Base-by-base conservation (phyloP, 2,888 invertebrate species). In the Xestia xanthographa region DNA sequence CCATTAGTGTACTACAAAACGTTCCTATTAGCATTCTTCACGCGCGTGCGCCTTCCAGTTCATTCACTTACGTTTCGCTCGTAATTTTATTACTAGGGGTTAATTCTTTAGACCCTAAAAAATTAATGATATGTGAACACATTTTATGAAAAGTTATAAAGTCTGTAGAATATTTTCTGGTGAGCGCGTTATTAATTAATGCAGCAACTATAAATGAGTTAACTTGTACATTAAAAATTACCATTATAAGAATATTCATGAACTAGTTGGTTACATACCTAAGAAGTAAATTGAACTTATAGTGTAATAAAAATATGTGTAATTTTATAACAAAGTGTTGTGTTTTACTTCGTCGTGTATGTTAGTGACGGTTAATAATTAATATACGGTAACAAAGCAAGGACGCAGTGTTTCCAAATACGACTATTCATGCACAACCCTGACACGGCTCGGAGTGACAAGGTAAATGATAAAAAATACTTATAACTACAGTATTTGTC, bases 1-100 rank as follows among this genome's bases (percentile, higher is more conserved):
- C 86, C 90, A 92, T 93, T 92, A 92, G 87, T 88, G 90, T 90
- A 84, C 82, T 83, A 91, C 92, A 91, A 92, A 92, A 90, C 87
- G 89, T 77, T 80, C 82, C 81, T 85, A 85, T 90, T 87, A 88
- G 80, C 88, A 88, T 89, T 89, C 87, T 86, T 83, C 84, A 87
- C 86, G 85, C 86, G 85, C 86, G 80, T 84, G 85, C 85, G 74
- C 79, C 62, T 70, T 68, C 66, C 56, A 53, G 73, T 86, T 79
- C 71, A 86, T 86, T 84, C 71, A 69, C 69, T 74, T 70, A 83
- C 69, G 68, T 86, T 86, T 83, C 72, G 48, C 67, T 63, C 50
- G 60, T 75, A 77, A 53, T 53, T 84, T 74, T 75, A 80, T 80
- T 68, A 58, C 60, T 80, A 74, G 53, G 66, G 76, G 53, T 73